A percentile compares a stretch with the other conserved stretches of the same genome.
Conservation (phyloP, 2,113 vertebrate species). For the Apteryx mantelli region DNA sequence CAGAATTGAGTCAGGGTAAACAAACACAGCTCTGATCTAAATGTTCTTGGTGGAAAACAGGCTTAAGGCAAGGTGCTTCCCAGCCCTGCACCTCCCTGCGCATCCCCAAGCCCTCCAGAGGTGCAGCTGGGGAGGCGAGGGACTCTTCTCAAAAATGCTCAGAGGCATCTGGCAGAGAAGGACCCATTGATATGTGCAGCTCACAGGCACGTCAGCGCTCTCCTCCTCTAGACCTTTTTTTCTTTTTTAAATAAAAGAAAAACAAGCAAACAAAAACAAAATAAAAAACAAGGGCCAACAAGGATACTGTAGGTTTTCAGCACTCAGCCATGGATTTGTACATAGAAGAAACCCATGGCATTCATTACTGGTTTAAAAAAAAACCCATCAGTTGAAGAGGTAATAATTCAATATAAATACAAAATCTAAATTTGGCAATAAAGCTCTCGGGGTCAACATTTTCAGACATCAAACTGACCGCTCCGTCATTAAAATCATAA, state of each 20-base stretch:
- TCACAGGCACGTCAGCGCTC: background rate
- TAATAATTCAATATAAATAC: slow-evolving; percentile 50
- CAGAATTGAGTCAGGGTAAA: background rate
- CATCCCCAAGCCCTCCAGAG: background rate
- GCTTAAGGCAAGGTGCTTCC: background rate
- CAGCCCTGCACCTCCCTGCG: background rate
- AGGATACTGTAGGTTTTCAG: background rate
- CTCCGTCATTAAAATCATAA: slow-evolving; percentile 61
- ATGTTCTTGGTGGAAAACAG: background rate
- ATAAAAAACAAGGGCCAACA: background rate
- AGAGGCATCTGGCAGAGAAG: background rate
- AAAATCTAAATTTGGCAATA: slow-evolving; percentile 46
- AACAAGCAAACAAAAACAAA: background rate
- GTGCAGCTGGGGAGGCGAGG: background rate
- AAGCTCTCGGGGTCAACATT: slow-evolving; percentile 25
- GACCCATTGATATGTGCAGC: background rate
- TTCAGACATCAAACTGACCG: slow-evolving; percentile 59
- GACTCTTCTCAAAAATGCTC: background rate
- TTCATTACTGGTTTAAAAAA: background rate
- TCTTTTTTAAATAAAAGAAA: background rate
- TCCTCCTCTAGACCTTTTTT: background rate
- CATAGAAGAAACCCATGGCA: background rate
- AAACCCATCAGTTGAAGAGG: background rate
- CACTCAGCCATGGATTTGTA: background rate
- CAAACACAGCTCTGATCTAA: background rate